Base-by-base conservation (phyloP, 2,888 invertebrate species). In the Zaprionus bogoriensis region DNA sequence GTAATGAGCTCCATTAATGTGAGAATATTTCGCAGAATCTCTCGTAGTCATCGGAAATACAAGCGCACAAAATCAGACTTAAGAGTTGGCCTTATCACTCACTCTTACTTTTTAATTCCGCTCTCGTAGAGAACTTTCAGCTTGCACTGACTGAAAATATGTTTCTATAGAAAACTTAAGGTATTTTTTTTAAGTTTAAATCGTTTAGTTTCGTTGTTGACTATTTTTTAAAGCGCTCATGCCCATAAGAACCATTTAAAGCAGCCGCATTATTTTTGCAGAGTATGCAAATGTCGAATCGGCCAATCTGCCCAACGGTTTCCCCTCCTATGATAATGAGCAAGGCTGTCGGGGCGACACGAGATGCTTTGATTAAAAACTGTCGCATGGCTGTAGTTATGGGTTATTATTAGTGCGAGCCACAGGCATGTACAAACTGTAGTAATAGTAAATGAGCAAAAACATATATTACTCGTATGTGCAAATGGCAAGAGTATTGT, bases 281-380 rank as follows among this genome's bases (percentile, higher is more conserved):
- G 59, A n/a, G 52, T 59, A 59, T 52, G 36, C 28, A 47, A 52
- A 47, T 52, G 42, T 59, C 32, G 42, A 14, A 30, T 22, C 14
- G n/a, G 51, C 3, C 12, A 41, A 22, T 12, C 3, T 14, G 3
- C n/a, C 4, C 22, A 19, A 20, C 14, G 36, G 23, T 10, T 45
- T 28, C 41, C 17, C 41, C 14, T 19, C 46, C 25, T 39, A 27
- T 30, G 44, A 50, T 59, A 67, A 55, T 41, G 25, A 23, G 32
- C 41, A 27, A 54, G 38, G 30, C 25, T 54, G 39, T 6, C 20
- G 4, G n/a, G 7, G 17, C n/a, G 19, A 14, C 36, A 12, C 22
- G n/a, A 22, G 6, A 14, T 17, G 19, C 20, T 45, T 42, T 55
- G 38, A 71, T 51, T 39, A 22, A 25, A 53, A 54, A 23, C 20